Evolutionary conservation across 1,140 invertebrate genomes (phyloP), one percentile per base, ranked within the genome.

Genomic region (Bombus impatiens): DNA sequence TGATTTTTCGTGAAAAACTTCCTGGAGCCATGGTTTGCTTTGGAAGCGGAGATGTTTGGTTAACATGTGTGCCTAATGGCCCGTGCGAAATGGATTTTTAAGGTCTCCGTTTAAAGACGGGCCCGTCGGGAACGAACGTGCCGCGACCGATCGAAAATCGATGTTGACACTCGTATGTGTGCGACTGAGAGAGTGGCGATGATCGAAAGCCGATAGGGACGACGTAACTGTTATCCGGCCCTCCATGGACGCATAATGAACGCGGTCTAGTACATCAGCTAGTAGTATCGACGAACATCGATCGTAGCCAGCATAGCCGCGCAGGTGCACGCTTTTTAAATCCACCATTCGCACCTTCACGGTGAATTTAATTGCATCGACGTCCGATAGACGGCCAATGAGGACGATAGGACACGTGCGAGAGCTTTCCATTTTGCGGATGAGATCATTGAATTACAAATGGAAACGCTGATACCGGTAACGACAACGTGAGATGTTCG

Each of bases 51-150:
- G 90, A 91, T 93, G 92, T 93, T 93, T 93, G 92, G 89, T 87
- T 89, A 93, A 91, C 92, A 90, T 92, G 90, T 93, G 90, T 89
- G 89, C 90, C 88, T 93, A 93, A 93, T 93, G 92, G 92, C 65
- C 86, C 90, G 89, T 89, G 92, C 87, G 88, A 93, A 92, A 93
- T 93, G 91, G 90, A 93, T 93, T 92, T 93, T 92, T 88, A 87
- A 91, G 90, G 83, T 87, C 82, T 84, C 82, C 85, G 83, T 92
- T 91, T 88, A 87, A 82, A 87, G 82, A 85, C 57, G 75, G 72
- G 28, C 57, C n/a, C 32, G 13, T 25, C 37, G 44, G 32, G 44
- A 72, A 59, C 78, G 79, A 53, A 28, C 62, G 47, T n/a, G 57
- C 68, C 35, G 32, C 37, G 74, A 62, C 53, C 86, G 83, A 90